A percentile compares a stretch with the other conserved stretches of the same genome.
Conservation (phyloP, 2,797 vertebrate species). For the Danio tinwini region DNA sequence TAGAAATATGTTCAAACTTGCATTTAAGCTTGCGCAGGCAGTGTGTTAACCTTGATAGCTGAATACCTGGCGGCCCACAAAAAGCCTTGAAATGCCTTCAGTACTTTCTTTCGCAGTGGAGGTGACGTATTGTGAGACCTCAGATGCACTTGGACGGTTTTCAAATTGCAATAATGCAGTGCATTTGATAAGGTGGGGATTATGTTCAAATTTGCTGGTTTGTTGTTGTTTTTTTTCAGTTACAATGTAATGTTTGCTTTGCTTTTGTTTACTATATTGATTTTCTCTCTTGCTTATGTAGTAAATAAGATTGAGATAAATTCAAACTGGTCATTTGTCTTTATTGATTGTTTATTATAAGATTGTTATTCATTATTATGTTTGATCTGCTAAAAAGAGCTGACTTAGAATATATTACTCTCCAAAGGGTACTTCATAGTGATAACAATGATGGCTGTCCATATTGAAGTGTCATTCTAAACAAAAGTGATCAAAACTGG, state of each 20-base stretch:
- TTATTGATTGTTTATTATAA: too few species aligned
- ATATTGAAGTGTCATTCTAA: too few species aligned
- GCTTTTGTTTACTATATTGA: too few species aligned
- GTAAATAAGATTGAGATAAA: too few species aligned
- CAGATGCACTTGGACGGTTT: background rate
- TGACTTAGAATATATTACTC: too few species aligned
- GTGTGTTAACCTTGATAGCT: background rate
- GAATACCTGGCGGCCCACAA: background rate
- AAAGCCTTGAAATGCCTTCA: background rate
- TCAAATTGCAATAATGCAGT: background rate
- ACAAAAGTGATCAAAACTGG: too few species aligned
- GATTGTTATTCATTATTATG: too few species aligned
- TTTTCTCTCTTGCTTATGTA: too few species aligned
- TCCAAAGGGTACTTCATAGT: too few species aligned
- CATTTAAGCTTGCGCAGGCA: background rate
- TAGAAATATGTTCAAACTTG: conserved; percentile 12
- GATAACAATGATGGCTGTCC: too few species aligned
- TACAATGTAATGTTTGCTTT: background rate
- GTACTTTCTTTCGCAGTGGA: background rate
- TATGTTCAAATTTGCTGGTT: background rate
- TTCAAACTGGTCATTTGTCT: too few species aligned
- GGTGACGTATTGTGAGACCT: conserved; percentile 9
- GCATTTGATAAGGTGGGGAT: background rate
- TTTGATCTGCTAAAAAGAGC: too few species aligned
- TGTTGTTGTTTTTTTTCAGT: background rate